These are phyloP conservation scores for Parauchenoglanis punctatus DNA, from an alignment of 2,797 vertebrate species.

Conservation along the genomic window DNA sequence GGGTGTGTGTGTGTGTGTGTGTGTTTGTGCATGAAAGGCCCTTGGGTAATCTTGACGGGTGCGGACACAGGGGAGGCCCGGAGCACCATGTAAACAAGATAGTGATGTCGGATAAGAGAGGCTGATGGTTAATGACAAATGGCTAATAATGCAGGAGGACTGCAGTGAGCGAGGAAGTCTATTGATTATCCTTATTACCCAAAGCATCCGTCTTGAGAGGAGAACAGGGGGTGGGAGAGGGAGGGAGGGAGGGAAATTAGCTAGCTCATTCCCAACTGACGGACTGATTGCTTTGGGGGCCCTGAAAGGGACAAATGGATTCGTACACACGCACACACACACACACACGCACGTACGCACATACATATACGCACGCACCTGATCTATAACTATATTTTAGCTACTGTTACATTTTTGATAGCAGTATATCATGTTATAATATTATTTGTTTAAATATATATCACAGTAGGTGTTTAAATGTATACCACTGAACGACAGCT, in stretches of 20 bases:
- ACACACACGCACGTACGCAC: conserved; percentile 39
- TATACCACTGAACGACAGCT: background rate
- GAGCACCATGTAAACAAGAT: conserved; percentile 72
- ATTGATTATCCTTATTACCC: conserved; percentile 85
- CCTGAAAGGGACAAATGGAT: conserved; percentile 74
- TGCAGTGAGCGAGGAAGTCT: conserved; percentile 69
- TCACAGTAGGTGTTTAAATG: background rate
- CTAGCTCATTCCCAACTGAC: conserved; percentile 72
- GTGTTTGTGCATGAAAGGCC: conserved; percentile 43
- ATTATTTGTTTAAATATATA: background rate
- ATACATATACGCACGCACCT: conserved; percentile 36
- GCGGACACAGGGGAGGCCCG: conserved; percentile 50
- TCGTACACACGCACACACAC: conserved; percentile 45
- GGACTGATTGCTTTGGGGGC: conserved; percentile 77
- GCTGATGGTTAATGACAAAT: conserved; percentile 75
- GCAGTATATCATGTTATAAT: no score
- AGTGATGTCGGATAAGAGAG: conserved; percentile 73
- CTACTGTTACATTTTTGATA: background rate
- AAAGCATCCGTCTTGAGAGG: conserved; percentile 77
- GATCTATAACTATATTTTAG: background rate
- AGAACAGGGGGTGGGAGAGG: conserved; percentile 37
- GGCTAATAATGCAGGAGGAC: conserved; percentile 69
- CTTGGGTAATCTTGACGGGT: conserved; percentile 58
- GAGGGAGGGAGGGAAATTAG: conserved; percentile 73
- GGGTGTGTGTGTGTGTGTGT: conserved; percentile 32